phyloP scores from a whole-genome alignment of 2,888 invertebrate species.

The Melolontha melolontha region DNA sequence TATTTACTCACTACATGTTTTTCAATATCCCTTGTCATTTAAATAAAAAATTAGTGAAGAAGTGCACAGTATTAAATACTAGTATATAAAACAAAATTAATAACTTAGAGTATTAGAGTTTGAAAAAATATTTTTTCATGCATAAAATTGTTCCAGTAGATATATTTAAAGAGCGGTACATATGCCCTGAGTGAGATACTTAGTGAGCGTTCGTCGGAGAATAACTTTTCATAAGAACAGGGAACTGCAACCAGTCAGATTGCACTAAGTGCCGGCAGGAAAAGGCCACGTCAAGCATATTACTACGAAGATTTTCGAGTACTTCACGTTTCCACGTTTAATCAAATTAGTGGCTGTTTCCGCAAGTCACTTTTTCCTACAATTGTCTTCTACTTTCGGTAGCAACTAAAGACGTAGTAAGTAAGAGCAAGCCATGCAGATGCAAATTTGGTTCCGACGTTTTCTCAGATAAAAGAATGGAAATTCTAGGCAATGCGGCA shows the following conservation, averaged over 20 bases:
- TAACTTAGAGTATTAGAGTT: no score
- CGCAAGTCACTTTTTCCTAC: neutral
- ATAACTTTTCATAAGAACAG: neutral
- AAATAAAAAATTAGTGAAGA: no score
- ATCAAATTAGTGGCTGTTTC: slow-evolving; percentile 10
- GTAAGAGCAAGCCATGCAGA: slow-evolving; percentile 1
- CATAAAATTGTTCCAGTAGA: neutral
- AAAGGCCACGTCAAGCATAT: slow-evolving; percentile 7
- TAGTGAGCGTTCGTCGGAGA: neutral
- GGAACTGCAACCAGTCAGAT: neutral
- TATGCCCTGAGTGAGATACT: neutral
- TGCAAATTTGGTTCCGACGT: slow-evolving; percentile 17
- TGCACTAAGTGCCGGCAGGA: slow-evolving; percentile 2
- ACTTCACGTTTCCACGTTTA: slow-evolving; percentile 1
- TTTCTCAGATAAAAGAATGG: neutral
- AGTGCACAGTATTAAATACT: no score
- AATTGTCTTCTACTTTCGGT: slow-evolving; percentile 8
- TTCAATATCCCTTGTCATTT: no score
- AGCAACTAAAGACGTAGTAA: neutral
- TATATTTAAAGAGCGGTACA: neutral
- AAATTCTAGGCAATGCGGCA: neutral
- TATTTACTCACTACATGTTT: no score
- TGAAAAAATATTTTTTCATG: no score
- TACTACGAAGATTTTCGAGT: neutral
- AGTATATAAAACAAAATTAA: no score